Conservation (phyloP, 2,888 invertebrate genomes). For the Parnassius orleans region DNA sequence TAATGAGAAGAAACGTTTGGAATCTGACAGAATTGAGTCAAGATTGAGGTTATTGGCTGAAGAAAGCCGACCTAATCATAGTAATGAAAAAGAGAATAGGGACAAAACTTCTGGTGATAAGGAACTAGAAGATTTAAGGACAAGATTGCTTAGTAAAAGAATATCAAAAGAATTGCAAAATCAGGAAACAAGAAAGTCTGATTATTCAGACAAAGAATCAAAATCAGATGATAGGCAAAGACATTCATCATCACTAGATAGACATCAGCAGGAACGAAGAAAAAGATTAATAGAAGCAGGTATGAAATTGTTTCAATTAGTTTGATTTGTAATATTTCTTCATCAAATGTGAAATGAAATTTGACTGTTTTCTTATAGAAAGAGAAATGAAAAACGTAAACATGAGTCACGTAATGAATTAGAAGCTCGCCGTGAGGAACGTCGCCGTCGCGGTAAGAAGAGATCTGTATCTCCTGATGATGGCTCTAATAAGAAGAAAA, state of each 20-base stretch:
- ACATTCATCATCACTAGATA: conserved; percentile 58
- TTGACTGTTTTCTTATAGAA: conserved; percentile 60
- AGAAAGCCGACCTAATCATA: conserved; percentile 60
- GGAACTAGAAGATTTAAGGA: conserved; percentile 88
- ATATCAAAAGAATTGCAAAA: conserved; percentile 84
- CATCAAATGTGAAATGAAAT: not conserved
- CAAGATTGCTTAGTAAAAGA: conserved; percentile 85
- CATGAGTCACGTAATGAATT: conserved; percentile 87
- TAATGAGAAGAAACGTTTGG: conserved; percentile 58
- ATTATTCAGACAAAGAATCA: conserved; percentile 69
- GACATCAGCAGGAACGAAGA: conserved; percentile 81
- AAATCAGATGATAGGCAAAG: conserved; percentile 58
- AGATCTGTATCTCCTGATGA: conserved; percentile 61
- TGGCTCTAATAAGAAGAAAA: conserved; percentile 61
- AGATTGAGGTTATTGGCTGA: conserved; percentile 64
- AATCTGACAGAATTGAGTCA: conserved; percentile 66
- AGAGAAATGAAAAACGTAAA: conserved; percentile 89
- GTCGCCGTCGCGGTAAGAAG: conserved; percentile 76
- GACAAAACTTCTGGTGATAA: conserved; percentile 77
- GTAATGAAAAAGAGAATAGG: conserved; percentile 74
- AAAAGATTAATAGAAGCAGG: conserved; percentile 86
- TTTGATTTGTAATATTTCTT: conserved; percentile 11
- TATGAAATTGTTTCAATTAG: conserved; percentile 42
- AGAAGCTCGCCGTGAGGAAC: conserved; percentile 85
- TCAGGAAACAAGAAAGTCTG: conserved; percentile 66